Conservation (phyloP, 2,888 invertebrate species). For the Alloplasta piceator region DNA sequence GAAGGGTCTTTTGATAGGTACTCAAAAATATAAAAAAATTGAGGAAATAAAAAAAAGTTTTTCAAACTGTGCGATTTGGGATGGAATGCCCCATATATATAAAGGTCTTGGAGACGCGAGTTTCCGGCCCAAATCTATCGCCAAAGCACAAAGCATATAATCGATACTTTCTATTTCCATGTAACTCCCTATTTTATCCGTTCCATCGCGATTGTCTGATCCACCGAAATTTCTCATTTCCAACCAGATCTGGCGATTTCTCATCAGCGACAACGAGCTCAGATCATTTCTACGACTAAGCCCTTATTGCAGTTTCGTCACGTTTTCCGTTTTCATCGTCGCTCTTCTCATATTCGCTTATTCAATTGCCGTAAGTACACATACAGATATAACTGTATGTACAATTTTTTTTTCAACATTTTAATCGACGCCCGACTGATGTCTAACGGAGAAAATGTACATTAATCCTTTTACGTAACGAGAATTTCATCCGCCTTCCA, state of each 20-base stretch:
- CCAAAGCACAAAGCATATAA: neutral
- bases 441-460: no score
- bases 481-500: no score
- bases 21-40: no score
- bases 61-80: no score
- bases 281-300: constrained; percentile 72
- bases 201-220: neutral
- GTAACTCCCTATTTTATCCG: neutral
- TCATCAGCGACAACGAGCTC: constrained; percentile 75
- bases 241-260: constrained; percentile 76
- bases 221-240: constrained; percentile 10
- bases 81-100: no score
- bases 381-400: neutral
- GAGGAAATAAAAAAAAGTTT: no score
- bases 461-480: no score
- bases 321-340: constrained; percentile 65
- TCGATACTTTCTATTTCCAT: neutral
- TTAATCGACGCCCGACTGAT: no score
- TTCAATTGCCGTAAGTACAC: constrained; percentile 72
- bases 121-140: neutral
- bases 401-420: neutral
- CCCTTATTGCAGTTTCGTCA: constrained; percentile 71
- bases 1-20: no score
- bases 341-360: constrained; percentile 72
- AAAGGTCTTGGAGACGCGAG: neutral